Evolutionary conservation across 2,888 invertebrate species (phyloP).

Genomic region (Myopa tessellatipennis): DNA sequence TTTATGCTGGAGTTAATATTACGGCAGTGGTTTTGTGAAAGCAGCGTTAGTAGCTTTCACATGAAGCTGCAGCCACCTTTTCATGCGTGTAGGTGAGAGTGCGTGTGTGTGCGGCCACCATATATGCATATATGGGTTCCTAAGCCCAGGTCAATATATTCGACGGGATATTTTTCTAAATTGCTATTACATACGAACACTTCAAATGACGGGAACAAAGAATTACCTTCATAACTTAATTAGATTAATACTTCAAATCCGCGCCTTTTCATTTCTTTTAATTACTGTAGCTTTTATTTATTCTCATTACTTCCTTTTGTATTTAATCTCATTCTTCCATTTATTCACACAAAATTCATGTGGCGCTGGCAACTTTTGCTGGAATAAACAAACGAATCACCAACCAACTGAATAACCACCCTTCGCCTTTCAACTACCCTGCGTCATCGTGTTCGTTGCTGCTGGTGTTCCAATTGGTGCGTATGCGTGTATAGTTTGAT

Average conservation of each 20-base stretch:
- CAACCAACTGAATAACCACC: background rate
- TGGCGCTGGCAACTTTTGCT: background rate
- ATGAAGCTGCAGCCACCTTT: conserved; percentile 6
- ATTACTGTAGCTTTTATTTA: no score
- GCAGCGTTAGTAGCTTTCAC: conserved; percentile 28
- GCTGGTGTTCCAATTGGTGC: conserved; percentile 4
- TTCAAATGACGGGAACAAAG: background rate
- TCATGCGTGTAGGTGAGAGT: conserved; percentile 29
- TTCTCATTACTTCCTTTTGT: background rate
- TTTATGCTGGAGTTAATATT: conserved; percentile 38
- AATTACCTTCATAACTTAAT: background rate
- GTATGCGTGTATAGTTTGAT: conserved; percentile 57
- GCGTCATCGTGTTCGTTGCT: background rate
- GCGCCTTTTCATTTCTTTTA: background rate
- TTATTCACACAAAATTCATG: background rate
- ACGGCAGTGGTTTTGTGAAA: conserved; percentile 12
- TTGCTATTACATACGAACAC: background rate
- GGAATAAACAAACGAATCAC: background rate
- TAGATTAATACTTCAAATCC: conserved; percentile 3
- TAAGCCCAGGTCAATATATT: conserved; percentile 8
- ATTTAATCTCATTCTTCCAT: background rate
- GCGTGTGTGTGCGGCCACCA: background rate
- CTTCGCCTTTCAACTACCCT: background rate
- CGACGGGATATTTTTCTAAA: conserved; percentile 6
- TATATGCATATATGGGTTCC: background rate